These are phyloP conservation scores for Porites cylindrica DNA, from an alignment of 92 coral and sea anemone genomes.

Conservation along the genomic window DNA sequence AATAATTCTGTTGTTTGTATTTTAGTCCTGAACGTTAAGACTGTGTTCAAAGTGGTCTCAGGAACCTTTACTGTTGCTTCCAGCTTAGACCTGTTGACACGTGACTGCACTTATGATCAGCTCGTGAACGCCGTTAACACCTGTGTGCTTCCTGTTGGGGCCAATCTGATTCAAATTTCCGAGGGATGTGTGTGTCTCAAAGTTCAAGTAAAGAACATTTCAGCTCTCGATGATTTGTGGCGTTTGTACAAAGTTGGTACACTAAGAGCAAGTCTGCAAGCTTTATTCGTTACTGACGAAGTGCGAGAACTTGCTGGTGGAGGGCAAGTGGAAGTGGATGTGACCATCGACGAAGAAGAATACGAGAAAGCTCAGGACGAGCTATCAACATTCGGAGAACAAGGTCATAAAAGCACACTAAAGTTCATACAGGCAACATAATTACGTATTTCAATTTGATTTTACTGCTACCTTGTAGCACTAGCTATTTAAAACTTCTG, in stretches of 20 bases:
- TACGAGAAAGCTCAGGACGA: background rate
- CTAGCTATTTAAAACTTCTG: too few species aligned
- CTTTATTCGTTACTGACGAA: background rate
- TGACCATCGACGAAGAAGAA: background rate
- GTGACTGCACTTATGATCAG: background rate
- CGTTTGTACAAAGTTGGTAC: background rate
- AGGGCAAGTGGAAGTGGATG: background rate
- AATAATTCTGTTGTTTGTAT: background rate
- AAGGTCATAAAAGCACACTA: background rate
- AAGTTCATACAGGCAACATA: too few species aligned
- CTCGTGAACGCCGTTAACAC: background rate
- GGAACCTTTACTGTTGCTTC: background rate
- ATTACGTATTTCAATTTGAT: too few species aligned
- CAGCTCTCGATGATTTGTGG: constrained; percentile 1
- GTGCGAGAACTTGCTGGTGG: background rate
- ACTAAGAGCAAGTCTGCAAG: background rate
- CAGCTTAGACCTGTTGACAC: background rate
- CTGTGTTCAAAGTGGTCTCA: background rate
- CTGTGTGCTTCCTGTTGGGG: background rate
- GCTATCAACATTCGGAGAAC: background rate
- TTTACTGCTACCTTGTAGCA: too few species aligned
- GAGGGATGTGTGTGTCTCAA: background rate
- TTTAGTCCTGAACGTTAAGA: background rate
- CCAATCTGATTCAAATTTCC: background rate
- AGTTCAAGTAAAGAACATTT: background rate